Conservation (phyloP, 2,888 invertebrate genomes). For the Epinotia demarniana region DNA sequence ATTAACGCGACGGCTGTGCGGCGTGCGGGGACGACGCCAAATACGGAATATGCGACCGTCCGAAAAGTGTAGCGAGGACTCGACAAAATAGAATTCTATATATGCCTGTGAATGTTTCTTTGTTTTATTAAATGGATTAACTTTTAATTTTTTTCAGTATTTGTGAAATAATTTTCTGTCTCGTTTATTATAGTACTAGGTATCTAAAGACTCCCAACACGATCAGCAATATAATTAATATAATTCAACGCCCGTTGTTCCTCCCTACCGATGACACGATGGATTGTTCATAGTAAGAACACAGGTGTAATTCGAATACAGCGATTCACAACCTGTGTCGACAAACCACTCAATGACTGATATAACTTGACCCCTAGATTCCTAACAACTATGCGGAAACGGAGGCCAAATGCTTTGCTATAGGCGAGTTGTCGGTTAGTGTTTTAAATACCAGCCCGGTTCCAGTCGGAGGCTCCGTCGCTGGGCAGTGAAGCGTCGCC, state of each 20-base stretch:
- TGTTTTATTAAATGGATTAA: conserved; percentile 2
- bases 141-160: background rate
- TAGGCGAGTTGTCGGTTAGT: background rate
- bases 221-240: no score
- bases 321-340: background rate
- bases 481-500: conserved; percentile 20
- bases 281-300: no score
- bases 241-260: no score
- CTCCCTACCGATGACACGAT: no score
- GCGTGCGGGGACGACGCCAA: conserved; percentile 7
- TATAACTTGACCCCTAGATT: background rate
- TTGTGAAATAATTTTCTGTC: background rate
- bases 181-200: background rate
- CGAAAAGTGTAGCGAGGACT: conserved; percentile 34
- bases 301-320: no score
- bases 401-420: background rate
- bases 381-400: background rate
- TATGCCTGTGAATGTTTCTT: background rate
- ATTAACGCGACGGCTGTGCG: conserved; percentile 46
- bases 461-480: conserved; percentile 16
- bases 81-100: background rate
- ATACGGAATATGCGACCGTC: background rate
- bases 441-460: background rate
- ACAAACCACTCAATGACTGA: background rate
- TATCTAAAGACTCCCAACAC: no score